Percentiles rank a stretch among this genome's conserved stretches.
These are phyloP conservation scores for Zeuzera pyrina DNA, from an alignment of 2,888 invertebrate genomes.

Conservation along the genomic window DNA sequence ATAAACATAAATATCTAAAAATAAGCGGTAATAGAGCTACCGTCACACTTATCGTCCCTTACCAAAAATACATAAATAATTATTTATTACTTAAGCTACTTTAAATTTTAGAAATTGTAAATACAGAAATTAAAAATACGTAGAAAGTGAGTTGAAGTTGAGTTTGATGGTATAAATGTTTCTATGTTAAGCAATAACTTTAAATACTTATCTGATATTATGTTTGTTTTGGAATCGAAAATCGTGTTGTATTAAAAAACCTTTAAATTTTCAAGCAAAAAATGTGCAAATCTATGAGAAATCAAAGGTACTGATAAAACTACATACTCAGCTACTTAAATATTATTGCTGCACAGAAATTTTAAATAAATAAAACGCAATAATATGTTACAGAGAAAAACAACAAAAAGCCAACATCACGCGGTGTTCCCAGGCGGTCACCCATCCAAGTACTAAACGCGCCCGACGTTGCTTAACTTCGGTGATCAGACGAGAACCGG, in stretches of 20 bases:
- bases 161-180: conserved; percentile 2
- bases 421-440: conserved; percentile 21
- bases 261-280: too few relatives aligned
- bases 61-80: too few relatives aligned
- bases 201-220: background rate
- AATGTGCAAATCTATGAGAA: too few relatives aligned
- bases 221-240: background rate
- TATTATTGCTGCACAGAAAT: background rate
- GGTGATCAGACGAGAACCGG: conserved; percentile 22
- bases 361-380: background rate
- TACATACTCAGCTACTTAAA: background rate
- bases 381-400: conserved; percentile 6
- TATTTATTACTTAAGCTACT: too few relatives aligned
- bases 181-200: background rate
- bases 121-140: too few relatives aligned
- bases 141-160: too few relatives aligned
- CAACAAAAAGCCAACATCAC: conserved; percentile 15
- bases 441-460: conserved; percentile 21
- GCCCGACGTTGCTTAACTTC: conserved; percentile 21
- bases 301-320: too few relatives aligned
- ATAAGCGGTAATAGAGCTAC: too few relatives aligned
- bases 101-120: too few relatives aligned
- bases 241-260: too few relatives aligned
- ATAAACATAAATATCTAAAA: too few relatives aligned
- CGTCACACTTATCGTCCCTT: too few relatives aligned